Conservation (phyloP, 2,113 vertebrate genomes). For the Chrysochloris asiatica region DNA sequence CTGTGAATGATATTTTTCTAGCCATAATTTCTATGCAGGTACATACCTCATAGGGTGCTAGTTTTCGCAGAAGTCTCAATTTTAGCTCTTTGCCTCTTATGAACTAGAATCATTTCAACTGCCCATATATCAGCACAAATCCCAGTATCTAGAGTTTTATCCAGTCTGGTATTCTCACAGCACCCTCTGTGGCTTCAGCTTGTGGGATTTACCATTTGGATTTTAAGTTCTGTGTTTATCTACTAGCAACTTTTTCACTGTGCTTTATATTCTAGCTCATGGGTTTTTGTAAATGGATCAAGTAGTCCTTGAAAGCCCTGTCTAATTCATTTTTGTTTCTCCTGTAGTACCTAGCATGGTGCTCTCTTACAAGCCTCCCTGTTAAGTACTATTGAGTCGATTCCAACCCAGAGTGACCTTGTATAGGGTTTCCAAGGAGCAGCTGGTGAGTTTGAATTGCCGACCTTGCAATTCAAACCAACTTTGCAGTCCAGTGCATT, state of each 20-base stretch:
- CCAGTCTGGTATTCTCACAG: not conserved
- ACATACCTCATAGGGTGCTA: not conserved
- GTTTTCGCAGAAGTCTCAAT: not conserved
- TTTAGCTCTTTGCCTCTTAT: not conserved
- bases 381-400: too few relatives aligned
- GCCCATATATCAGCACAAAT: not conserved
- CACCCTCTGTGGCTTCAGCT: not conserved
- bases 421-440: too few relatives aligned
- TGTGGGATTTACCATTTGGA: not conserved
- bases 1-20: not conserved
- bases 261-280: slow-evolving; percentile 9
- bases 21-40: not conserved
- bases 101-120: not conserved
- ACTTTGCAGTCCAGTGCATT: too few relatives aligned
- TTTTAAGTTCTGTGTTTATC: not conserved
- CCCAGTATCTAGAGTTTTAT: not conserved
- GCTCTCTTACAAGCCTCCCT: not conserved
- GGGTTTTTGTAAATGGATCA: slow-evolving; percentile 15
- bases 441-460: too few relatives aligned
- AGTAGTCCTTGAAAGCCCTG: not conserved
- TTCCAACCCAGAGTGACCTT: too few relatives aligned
- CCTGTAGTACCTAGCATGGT: not conserved
- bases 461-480: too few relatives aligned
- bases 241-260: not conserved
- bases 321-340: not conserved